Percentiles rank a stretch among this genome's conserved stretches.
Conservation (phyloP, 2,888 invertebrate species). For the Ellobium chinense region DNA sequence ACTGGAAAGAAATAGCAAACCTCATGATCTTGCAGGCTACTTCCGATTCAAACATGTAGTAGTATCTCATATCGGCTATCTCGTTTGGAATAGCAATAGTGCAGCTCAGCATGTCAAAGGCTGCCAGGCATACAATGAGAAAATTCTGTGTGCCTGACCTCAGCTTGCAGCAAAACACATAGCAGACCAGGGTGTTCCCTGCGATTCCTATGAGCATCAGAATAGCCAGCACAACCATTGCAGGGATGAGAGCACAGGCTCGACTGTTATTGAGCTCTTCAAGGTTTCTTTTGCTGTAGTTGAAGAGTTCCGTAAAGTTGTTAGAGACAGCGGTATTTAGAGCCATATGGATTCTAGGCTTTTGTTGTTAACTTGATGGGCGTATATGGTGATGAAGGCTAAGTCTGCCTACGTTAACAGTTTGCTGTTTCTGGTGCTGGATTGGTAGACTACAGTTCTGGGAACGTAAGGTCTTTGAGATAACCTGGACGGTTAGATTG, state of each 20-base stretch:
- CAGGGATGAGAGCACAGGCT: constrained; percentile 42
- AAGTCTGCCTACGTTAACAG: too few species aligned
- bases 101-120: constrained; percentile 62
- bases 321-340: too few species aligned
- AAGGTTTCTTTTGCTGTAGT: constrained; percentile 19
- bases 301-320: background rate
- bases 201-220: constrained; percentile 60
- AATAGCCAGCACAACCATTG: constrained; percentile 45
- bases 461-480: too few species aligned
- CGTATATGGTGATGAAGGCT: too few species aligned
- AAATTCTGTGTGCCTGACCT: constrained; percentile 58
- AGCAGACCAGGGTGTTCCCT: constrained; percentile 63
- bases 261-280: constrained; percentile 46
- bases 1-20: too few species aligned
- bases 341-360: too few species aligned
- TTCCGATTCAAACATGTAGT: constrained; percentile 58
- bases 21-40: constrained; percentile 61
- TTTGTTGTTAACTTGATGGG: too few species aligned
- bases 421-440: too few species aligned
- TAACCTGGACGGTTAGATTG: too few species aligned
- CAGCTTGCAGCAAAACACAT: constrained; percentile 58
- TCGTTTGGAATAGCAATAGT: constrained; percentile 64
- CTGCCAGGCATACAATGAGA: constrained; percentile 61
- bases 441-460: too few species aligned
- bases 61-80: constrained; percentile 62